Conservation (phyloP, 1,140 invertebrate species). For the Anastrepha obliqua region DNA sequence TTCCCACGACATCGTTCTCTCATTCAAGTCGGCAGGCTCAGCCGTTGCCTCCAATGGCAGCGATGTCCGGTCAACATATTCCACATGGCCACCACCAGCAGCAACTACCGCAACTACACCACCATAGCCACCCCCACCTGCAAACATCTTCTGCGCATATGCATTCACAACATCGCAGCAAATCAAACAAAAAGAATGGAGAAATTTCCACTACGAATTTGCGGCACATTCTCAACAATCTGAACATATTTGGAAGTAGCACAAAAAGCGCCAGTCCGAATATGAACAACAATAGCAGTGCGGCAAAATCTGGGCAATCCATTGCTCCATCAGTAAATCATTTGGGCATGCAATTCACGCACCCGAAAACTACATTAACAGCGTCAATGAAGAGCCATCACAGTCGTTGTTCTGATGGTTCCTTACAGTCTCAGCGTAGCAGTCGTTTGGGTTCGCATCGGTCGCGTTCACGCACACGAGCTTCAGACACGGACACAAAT, state of each 20-base stretch:
- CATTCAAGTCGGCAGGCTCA: conserved; percentile 66
- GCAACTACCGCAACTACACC: conserved; percentile 53
- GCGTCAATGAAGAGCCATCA: conserved; percentile 73
- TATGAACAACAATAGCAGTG: conserved; percentile 39
- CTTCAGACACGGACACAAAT: conserved; percentile 80
- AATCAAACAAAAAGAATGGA: conserved; percentile 72
- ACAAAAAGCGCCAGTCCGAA: conserved; percentile 65
- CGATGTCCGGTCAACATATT: conserved; percentile 50
- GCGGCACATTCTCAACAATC: conserved; percentile 84
- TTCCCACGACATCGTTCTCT: neutral
- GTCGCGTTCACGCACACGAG: conserved; percentile 70
- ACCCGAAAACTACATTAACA: conserved; percentile 67
- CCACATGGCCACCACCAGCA: conserved; percentile 61
- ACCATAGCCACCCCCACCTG: conserved; percentile 58
- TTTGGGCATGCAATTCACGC: conserved; percentile 64
- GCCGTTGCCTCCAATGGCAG: conserved; percentile 62
- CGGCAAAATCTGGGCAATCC: conserved; percentile 54
- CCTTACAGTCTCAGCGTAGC: conserved; percentile 69
- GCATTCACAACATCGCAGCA: conserved; percentile 57
- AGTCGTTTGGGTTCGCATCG: conserved; percentile 73
- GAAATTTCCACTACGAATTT: conserved; percentile 78
- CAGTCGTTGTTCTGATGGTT: conserved; percentile 72
- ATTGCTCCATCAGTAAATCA: conserved; percentile 57
- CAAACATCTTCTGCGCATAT: conserved; percentile 53
- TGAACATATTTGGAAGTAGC: conserved; percentile 84